phyloP scores from a whole-genome alignment of 2,888 invertebrate species.

The Notodonta dromedarius region DNA sequence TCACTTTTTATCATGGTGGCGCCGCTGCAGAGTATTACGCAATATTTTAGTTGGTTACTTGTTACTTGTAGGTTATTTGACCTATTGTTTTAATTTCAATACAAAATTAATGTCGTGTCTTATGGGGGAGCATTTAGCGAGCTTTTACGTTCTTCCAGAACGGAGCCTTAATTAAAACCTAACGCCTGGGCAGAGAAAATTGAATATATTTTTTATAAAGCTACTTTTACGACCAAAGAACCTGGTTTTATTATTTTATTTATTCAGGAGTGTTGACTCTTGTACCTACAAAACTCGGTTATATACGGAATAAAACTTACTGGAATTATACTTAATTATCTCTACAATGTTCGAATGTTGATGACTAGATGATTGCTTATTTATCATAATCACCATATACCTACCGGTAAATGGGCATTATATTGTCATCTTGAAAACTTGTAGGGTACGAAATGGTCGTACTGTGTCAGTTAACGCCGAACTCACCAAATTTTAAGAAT shows the following conservation, averaged over 20 bases:
- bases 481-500: too few relatives aligned
- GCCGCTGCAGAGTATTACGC: too few relatives aligned
- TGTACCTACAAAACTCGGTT: not conserved
- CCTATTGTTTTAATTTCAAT: slow-evolving; percentile 6
- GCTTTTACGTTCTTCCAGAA: slow-evolving; percentile 1
- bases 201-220: not conserved
- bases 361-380: not conserved
- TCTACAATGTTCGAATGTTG: not conserved
- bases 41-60: not conserved
- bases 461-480: too few relatives aligned
- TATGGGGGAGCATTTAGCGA: not conserved
- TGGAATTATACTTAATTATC: not conserved
- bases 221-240: not conserved
- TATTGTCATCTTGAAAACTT: too few relatives aligned
- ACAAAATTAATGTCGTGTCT: slow-evolving; percentile 4
- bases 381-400: too few relatives aligned
- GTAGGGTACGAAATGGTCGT: too few relatives aligned
- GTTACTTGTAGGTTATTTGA: too few relatives aligned
- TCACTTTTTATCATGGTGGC: too few relatives aligned
- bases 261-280: not conserved
- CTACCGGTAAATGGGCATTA: too few relatives aligned
- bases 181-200: slow-evolving; percentile 1
- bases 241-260: slow-evolving; percentile 1
- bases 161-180: slow-evolving; percentile 3
- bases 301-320: not conserved